Base-by-base conservation (phyloP, 2,888 invertebrate species). In the Melieria picta region DNA sequence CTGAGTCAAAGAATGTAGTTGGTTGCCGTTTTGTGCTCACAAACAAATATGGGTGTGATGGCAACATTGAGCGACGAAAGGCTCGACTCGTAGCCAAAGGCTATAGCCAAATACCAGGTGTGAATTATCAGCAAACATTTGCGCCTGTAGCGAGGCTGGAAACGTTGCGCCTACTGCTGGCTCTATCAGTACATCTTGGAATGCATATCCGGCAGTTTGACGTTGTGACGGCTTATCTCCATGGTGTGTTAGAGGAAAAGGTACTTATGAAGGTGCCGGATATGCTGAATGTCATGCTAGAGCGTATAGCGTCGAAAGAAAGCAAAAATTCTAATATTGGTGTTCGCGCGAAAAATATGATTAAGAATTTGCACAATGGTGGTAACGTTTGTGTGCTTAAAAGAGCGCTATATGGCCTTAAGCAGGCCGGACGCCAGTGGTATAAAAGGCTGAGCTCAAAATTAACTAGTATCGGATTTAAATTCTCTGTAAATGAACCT, bases 11-110 rank as follows among this genome's bases (percentile, higher is more conserved):
- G 42, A 66, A 72, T 50, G 30, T 72, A 13, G 50, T 76, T 67
- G 73, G 75, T n/a, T 75, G 72, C 56, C 72, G 74, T n/a, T 75
- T 62, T 62, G 64, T 75, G 13, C 52, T 74, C 11, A 64, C 66
- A 42, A 74, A 71, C 45, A 74, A 74, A 46, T 55, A 71, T 50
- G 62, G 43, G 11, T 4, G 55, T 9, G 62, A 71, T 50, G 71
- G 72, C 7, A 52, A 61, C 13, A 43, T 73, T 4, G 71, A 66
- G 63, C 63, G 71, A 63, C 65, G 68, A 9, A 68, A 74, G 52
- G 71, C 72, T 9, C 60, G 72, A 55, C 11, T 74, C 11, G 72
- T 74, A n/a, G 70, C 71, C 13, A 72, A 72, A 55, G 72, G 65
- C 13, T 70, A 68, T 63, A 71, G 68, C 43, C 74, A 65, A 58